Base-by-base conservation (phyloP, 2,888 invertebrate species). In the Myathropa florea region DNA sequence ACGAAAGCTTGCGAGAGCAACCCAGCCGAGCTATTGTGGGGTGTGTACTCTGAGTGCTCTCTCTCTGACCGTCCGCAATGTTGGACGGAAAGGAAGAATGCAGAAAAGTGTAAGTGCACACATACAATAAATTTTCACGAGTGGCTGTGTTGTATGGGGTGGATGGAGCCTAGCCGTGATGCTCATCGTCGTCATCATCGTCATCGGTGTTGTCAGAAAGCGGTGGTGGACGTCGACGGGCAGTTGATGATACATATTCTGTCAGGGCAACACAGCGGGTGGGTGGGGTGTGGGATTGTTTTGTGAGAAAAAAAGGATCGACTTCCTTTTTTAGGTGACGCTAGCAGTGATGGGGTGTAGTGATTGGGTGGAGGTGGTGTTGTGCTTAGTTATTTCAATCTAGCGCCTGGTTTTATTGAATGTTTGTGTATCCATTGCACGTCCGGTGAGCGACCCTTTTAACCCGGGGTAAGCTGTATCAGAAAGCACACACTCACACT, bases 1-100 rank as follows among this genome's bases (percentile, higher is more conserved):
- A 92, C 90, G 92, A 92, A 92, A 92, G 92, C 92, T 79, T 65
- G 61, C 23, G 70, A 78, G 86, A 59, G 64, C 78, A 83, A 71
- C 65, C 65, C 86, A 71, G 60, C 30, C 57, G 67, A 59, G 53
- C 55, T 72, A 14, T n/a, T 63, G 64, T 57, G 39, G 61, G 76
- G 84, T 72, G 82, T 67, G 60, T 70, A 67, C 21, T 23, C 14
- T 21, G 57, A 4, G 57, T 57, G 12, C 28, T 55, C n/a, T 39
- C 53, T 23, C 14, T 76, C 60, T 71, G 33, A 71, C 36, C 21
- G 24, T 36, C 18, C 36, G 60, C 71, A 30, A 28, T 33, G 57
- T 24, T 71, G 60, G 53, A 68, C 55, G 24, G 33, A 36, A 59
- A 4, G 36, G 67, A 33, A 39, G 57, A 73, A 77, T 85, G 82